Percentiles rank a stretch among this genome's conserved stretches.
phyloP scores from a whole-genome alignment of 1,140 invertebrate genomes.

The Dryas iulia region DNA sequence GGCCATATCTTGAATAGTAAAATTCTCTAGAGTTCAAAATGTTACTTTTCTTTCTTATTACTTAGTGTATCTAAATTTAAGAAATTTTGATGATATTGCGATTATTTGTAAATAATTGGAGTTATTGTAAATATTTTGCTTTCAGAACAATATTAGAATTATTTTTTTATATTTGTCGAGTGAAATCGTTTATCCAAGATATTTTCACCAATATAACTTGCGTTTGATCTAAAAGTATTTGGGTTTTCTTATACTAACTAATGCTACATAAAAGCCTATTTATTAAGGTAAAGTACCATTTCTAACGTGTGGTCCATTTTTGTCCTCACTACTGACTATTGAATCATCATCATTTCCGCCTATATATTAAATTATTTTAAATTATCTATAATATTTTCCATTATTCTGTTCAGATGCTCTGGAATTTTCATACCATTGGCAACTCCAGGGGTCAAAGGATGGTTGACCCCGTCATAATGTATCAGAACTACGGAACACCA shows the following conservation, averaged over 20 bases:
- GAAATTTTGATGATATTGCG: too few relatives aligned
- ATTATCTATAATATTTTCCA: constrained; percentile 46
- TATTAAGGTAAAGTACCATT: neutral
- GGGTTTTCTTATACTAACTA: neutral
- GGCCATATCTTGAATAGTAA: neutral
- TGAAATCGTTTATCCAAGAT: neutral
- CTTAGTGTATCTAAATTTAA: too few relatives aligned
- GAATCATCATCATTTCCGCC: neutral
- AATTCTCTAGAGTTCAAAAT: neutral
- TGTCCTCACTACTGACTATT: neutral
- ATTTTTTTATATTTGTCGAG: neutral
- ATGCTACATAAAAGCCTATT: neutral
- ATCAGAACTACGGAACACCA: constrained; percentile 62
- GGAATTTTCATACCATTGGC: constrained; percentile 86
- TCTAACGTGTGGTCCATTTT: neutral
- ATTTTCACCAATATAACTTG: neutral
- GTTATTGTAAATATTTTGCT: too few relatives aligned
- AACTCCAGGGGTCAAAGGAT: constrained; percentile 81
- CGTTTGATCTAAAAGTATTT: neutral
- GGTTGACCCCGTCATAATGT: constrained; percentile 63
- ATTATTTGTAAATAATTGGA: too few relatives aligned
- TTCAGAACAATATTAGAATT: neutral
- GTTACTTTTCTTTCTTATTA: neutral
- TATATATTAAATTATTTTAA: neutral
- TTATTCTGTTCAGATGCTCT: constrained; percentile 83